Conservation (phyloP, 2,888 invertebrate genomes). For the Griposia aprilina region DNA sequence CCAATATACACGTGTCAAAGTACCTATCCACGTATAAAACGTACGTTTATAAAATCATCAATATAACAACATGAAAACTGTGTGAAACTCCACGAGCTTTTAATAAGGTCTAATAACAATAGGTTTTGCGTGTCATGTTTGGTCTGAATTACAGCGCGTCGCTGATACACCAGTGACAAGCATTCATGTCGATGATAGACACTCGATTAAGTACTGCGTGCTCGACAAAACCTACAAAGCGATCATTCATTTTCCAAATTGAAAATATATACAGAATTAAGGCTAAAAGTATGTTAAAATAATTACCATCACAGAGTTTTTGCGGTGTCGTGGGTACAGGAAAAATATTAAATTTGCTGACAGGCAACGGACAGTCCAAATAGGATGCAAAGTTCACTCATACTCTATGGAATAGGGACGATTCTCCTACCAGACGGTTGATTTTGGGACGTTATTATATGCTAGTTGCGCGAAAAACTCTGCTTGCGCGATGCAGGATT, state of each 20-base stretch:
- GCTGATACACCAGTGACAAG: conserved; percentile 61
- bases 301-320: not conserved
- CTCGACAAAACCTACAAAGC: conserved; percentile 49
- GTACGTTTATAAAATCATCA: conserved; percentile 41
- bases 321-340: not conserved
- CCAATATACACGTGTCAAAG: not conserved
- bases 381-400: too few species aligned
- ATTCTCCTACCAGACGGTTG: too few species aligned
- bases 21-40: not conserved
- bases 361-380: not conserved
- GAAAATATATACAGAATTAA: conserved; percentile 27
- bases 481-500: too few species aligned
- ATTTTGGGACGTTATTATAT: too few species aligned
- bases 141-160: conserved; percentile 55
- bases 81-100: conserved; percentile 49
- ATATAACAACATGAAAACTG: conserved; percentile 42
- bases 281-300: not conserved
- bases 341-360: not conserved
- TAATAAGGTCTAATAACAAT: conserved; percentile 60
- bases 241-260: conserved; percentile 46
- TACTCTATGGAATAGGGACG: too few species aligned
- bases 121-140: conserved; percentile 59
- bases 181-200: conserved; percentile 64
- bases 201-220: conserved; percentile 62
- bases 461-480: too few species aligned